These are phyloP conservation scores for Actias luna DNA, from an alignment of 2,888 invertebrate genomes.

Conservation along the genomic window DNA sequence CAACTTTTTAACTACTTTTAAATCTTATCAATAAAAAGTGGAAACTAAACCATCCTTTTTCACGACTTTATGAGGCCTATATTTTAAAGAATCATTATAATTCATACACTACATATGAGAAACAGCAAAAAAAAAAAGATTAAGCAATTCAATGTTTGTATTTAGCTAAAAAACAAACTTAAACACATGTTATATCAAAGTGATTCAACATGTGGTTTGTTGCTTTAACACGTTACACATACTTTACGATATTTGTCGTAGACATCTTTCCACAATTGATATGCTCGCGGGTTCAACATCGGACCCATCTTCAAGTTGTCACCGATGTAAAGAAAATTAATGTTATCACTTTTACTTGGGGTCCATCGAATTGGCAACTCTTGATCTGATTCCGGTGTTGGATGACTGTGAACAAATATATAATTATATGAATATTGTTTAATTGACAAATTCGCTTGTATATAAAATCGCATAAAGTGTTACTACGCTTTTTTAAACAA, in stretches of 20 bases:
- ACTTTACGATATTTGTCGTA: constrained; percentile 38
- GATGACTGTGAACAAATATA: constrained; percentile 39
- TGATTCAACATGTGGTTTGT: neutral
- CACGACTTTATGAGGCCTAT: no score
- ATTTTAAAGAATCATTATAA: no score
- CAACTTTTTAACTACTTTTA: no score
- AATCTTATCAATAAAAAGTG: no score
- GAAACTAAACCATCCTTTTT: no score
- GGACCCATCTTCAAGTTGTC: constrained; percentile 45
- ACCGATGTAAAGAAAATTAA: constrained; percentile 49
- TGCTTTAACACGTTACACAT: neutral
- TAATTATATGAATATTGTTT: no score
- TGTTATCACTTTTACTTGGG: constrained; percentile 39
- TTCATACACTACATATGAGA: no score
- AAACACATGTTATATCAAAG: neutral
- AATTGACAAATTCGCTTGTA: no score
- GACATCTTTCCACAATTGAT: constrained; percentile 50
- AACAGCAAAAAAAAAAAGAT: no score
- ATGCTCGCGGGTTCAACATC: constrained; percentile 44
- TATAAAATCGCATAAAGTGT: no score
- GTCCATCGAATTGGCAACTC: constrained; percentile 46
- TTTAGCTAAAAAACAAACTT: neutral
- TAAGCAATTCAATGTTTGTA: no score
- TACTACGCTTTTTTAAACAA: neutral
- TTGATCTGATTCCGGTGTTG: constrained; percentile 40